Conservation (phyloP, 2,113 vertebrate species). For the Prochilodus magdalenae region DNA sequence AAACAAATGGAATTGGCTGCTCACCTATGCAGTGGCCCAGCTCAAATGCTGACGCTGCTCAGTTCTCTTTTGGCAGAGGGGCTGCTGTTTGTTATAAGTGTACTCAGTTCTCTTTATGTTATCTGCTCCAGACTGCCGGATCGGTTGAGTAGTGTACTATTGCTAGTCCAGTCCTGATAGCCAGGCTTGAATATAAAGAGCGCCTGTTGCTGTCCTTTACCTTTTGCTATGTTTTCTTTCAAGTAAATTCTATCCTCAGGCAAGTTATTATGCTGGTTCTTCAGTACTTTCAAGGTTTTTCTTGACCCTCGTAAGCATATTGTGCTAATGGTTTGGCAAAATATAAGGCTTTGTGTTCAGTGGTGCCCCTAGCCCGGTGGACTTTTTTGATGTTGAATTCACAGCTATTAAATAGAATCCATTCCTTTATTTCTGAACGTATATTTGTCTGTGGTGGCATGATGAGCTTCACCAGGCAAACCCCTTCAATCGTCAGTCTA, state of each 20-base stretch:
- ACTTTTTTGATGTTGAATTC: neutral
- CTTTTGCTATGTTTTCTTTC: neutral
- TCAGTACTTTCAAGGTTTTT: neutral
- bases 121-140: neutral
- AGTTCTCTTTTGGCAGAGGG: neutral
- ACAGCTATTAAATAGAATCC: neutral
- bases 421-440: neutral
- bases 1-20: conserved; percentile 20
- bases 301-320: neutral
- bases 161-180: neutral
- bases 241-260: neutral
- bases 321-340: neutral
- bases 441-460: neutral
- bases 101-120: neutral
- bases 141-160: neutral
- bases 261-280: neutral
- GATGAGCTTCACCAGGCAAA: neutral
- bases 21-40: conserved; percentile 8
- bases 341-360: neutral
- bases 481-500: conserved; percentile 6
- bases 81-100: neutral
- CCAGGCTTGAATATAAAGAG: neutral
- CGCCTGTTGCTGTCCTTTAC: neutral
- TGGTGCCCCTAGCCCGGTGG: neutral
- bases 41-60: neutral